Percentiles rank a stretch among this genome's conserved stretches.
Evolutionary conservation across 2,888 invertebrate species (phyloP).

Genomic region (Cecidostiba fungosa): DNA sequence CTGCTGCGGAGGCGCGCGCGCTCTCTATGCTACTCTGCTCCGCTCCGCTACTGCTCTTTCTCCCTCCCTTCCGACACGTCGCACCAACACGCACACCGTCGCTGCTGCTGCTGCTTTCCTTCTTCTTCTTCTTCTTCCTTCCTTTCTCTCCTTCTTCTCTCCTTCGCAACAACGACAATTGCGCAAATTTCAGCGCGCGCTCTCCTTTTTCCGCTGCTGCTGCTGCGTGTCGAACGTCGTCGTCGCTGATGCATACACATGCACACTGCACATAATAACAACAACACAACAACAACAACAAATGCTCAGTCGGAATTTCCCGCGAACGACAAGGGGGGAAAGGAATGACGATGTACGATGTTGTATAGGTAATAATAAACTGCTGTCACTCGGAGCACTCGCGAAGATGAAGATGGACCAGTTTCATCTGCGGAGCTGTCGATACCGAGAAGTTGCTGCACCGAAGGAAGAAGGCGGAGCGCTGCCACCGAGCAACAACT

Average conservation of each 20-base stretch:
- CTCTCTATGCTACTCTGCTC: constrained; percentile 7
- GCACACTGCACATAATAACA: background rate
- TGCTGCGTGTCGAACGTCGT: background rate
- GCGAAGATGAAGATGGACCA: background rate
- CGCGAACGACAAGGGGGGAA: background rate
- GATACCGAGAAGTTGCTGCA: background rate
- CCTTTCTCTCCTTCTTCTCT: constrained; percentile 55
- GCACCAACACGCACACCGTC: constrained; percentile 59
- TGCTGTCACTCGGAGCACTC: background rate
- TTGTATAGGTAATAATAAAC: background rate
- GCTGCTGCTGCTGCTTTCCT: background rate
- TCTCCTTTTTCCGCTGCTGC: constrained; percentile 3
- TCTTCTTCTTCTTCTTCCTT: constrained; percentile 52
- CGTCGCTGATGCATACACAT: background rate
- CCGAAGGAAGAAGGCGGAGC: background rate
- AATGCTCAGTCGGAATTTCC: constrained; percentile 22
- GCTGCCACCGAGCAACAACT: background rate
- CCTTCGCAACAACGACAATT: constrained; percentile 62
- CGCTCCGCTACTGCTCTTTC: constrained; percentile 22
- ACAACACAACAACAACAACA: constrained; percentile 27
- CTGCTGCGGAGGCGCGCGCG: constrained; percentile 31
- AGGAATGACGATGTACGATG: background rate
- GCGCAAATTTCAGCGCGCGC: constrained; percentile 59
- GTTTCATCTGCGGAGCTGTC: background rate
- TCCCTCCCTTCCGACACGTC: constrained; percentile 16